Percentiles rank a stretch among this genome's conserved stretches.
Evolutionary conservation across 1,140 invertebrate genomes (phyloP).

Genomic region (Zaprionus vittiger): DNA sequence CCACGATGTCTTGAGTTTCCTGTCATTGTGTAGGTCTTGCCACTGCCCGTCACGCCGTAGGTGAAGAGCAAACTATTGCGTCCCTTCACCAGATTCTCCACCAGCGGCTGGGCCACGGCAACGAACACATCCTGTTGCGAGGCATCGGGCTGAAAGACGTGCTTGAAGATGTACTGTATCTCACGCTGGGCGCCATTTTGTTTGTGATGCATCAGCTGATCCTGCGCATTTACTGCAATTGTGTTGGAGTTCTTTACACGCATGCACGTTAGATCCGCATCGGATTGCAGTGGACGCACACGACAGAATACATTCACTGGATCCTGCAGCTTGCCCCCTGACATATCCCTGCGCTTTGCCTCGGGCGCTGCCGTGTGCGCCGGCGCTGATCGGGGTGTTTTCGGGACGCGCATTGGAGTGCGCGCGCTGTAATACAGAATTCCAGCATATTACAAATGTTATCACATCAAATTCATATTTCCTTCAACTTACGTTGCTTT

Average conservation of each 20-base stretch:
- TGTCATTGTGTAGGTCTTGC: constrained; percentile 98
- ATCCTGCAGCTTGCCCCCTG: constrained; percentile 58
- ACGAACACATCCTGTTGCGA: constrained; percentile 93
- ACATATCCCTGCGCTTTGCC: constrained; percentile 41
- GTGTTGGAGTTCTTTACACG: constrained; percentile 89
- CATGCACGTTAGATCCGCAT: constrained; percentile 89
- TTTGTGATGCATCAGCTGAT: constrained; percentile 87
- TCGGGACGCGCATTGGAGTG: constrained; percentile 71
- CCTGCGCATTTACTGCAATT: constrained; percentile 87
- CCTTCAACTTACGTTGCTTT: constrained; percentile 63
- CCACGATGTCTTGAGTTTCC: constrained; percentile 91
- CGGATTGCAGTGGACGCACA: constrained; percentile 89
- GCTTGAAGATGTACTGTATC: constrained; percentile 91
- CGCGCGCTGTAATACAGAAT: constrained; percentile 64
- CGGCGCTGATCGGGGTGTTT: constrained; percentile 52
- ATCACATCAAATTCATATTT: not conserved
- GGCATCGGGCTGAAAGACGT: constrained; percentile 92
- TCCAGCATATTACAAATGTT: not conserved
- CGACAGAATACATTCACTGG: constrained; percentile 95
- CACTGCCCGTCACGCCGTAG: constrained; percentile 98
- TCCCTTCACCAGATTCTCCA: constrained; percentile 91
- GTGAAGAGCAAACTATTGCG: constrained; percentile 97
- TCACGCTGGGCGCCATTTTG: constrained; percentile 87
- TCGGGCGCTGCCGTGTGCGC: constrained; percentile 29
- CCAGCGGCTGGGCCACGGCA: constrained; percentile 92